phyloP scores from a whole-genome alignment of 1,140 invertebrate genomes.

The Asobara japonica region DNA sequence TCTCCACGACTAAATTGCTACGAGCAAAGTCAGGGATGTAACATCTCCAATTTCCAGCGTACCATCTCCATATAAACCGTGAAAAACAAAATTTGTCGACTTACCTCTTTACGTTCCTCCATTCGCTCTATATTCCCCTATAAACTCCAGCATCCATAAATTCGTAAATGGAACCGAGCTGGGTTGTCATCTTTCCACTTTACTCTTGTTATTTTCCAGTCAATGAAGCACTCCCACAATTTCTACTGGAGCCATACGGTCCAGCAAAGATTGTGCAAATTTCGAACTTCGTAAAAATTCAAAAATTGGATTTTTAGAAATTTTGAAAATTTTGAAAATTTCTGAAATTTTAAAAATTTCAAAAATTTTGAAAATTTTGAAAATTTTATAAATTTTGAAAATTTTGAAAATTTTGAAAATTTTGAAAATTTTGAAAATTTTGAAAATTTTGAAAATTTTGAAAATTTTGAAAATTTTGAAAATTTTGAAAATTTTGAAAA shows the following conservation, averaged over 20 bases:
- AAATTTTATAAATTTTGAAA: too few relatives aligned
- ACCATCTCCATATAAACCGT: neutral
- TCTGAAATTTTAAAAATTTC: too few relatives aligned
- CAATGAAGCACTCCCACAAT: neutral
- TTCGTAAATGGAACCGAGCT: neutral
- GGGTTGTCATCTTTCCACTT: neutral
- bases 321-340: too few relatives aligned
- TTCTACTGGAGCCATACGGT: neutral
- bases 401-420: too few relatives aligned
- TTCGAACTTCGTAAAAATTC: too few relatives aligned
- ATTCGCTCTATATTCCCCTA: neutral
- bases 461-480: too few relatives aligned
- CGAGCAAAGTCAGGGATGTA: slow-evolving; percentile 3
- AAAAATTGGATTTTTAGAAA: too few relatives aligned
- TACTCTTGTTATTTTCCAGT: neutral
- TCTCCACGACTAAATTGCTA: slow-evolving; percentile 13
- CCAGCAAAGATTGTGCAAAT: neutral
- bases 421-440: too few relatives aligned
- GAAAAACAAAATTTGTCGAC: slow-evolving; percentile 12
- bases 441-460: too few relatives aligned
- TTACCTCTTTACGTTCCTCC: slow-evolving; percentile 2
- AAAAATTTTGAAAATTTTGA: too few relatives aligned
- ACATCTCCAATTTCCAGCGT: neutral
- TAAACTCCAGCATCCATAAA: slow-evolving; percentile 4
- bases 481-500: too few relatives aligned